Evolutionary conservation across 64 coral and sea anemone species (phyloP), one percentile per base, ranked within the genome.

Genomic region (Stichodactyla mertensii): DNA sequence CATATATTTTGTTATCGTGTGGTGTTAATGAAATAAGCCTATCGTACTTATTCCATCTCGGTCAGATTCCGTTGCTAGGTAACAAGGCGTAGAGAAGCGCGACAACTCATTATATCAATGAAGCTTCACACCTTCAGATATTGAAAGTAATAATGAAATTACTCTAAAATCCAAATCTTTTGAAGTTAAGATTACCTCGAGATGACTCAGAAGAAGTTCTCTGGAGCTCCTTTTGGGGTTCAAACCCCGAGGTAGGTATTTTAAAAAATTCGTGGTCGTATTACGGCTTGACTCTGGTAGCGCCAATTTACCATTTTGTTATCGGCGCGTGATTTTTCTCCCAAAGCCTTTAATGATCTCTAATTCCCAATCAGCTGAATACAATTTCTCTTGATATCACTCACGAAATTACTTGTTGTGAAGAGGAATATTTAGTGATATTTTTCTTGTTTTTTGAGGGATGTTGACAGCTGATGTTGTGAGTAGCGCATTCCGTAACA

Each of bases 201-300:
- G 20, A 99, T 99, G 97, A 87, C 97, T 51, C 91, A 94, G 61
- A 99, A 95, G 93, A 94, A 94, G 52, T 99, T 83, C 66, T 22
- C 90, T 18, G 93, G 97, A 13, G 93, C 97, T 66, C 97, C 97
- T 55, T 99, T 99, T 55, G 97, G 97, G n/a, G 93, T 99, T 1
- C 97, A 99, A 86, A 99, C 93, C 20, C 70, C 90, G 7, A 89
- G 97, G 97, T 99, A 55, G n/a, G 97, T 88, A 70, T 69, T 11
- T 71, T 60, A 62, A 62, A 14, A 20, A 62, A 14, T 22, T 66
- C 6, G 20, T n/a, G 19, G 19, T 66, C 22, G 20, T 66, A 66
- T 6, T 5, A 66, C 62, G 62, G 18, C 22, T 20, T 66, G 62
- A 66, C 62, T 66, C 22, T 9, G 22, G 19, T 66, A n/a, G 6